Base-by-base conservation (phyloP, 2,797 vertebrate genomes). In the Ammospiza maritima region DNA sequence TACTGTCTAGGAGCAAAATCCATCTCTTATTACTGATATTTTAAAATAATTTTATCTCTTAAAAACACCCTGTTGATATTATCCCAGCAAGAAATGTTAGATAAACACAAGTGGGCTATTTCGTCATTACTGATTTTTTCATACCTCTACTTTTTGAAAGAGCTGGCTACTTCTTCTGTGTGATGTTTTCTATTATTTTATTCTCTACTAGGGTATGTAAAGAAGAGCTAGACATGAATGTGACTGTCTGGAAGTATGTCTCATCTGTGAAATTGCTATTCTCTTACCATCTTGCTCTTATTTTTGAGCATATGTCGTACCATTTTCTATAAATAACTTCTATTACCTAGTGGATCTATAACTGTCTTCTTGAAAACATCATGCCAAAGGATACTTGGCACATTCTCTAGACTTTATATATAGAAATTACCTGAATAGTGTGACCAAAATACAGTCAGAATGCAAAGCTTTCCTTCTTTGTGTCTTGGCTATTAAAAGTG, bases 371-470 rank as follows among this genome's bases (percentile, higher is more conserved):
- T 54, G 34, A 82, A 85, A 62, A 13, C 40, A 26, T 38, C 13
- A 54, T 30, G 26, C 15, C 13, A 20, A 80, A 72, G 21, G 16
- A 32, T 78, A 48, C 18, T 70, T 88, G 20, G 7, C 23, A 72
- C 0, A 0, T 62, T 85, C 5, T 67, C 42, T 34, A 56, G 32
- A 80, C 5, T 70, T 53, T 15, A 30, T 14, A 50, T 18, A 23
- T 11, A 50, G 23, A 89, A 81, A 50, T 62, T 0, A 44, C 34
- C 25, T 70, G 29, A 72, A 61, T 2, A 69, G 5, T n/a, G 8
- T 42, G 26, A 60, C 18, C 3, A 58, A 78, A 81, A 10, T 14
- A 50, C 27, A 62, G 14, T 3, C 23, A 56, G 14, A 19, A n/a
- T n/a, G 14, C 15, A 88, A 79, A 83, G 3, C 1, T 84, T 62